Base-by-base conservation (phyloP, 2,797 vertebrate species). In the Antrozous pallidus region DNA sequence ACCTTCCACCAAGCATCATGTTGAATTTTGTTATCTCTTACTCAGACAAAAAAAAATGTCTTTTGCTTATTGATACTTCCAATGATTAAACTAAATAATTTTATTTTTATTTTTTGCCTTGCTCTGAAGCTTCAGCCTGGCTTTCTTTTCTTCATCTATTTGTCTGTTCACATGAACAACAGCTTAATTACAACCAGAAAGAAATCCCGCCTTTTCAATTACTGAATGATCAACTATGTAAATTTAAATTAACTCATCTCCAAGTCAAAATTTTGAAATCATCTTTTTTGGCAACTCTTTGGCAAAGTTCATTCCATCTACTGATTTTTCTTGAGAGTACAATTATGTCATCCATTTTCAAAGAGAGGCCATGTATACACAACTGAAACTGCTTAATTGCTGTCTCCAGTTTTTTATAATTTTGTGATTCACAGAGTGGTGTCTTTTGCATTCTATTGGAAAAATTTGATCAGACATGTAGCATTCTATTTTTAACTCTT, bases 401-500 rank as follows among this genome's bases (percentile, higher is more conserved):
- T 16, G 28, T 47, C 31, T 80, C 90, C 13, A 5, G 13, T 79
- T 78, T 81, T 82, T 42, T 24, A 80, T 75, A 38, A 75, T 65
- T 67, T 51, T 61, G 73, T 71, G 51, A 49, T 58, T 63, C 54
- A 67, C 49, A 70, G 90, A 82, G 40, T 16, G 14, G 49, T 33
- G 8, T 63, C 56, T 97, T 95, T 92, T 75, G 69, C 84, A 78
- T 89, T 89, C 79, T 90, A 31, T 42, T 85, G 22, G 63, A 95
- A 88, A n/a, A 74, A 81, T 85, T 94, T 92, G 85, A 71, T 96
- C 89, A 90, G 73, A 74, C 24, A 22, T 13, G 28, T n/a, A 8
- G 8, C 24, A 12, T 87, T 96, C 87, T 96, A 86, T 88, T 96
- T 97, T 95, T 96, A 93, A 70, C 47, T 83, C 58, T 49, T 67